Evolutionary conservation across 2,113 vertebrate species (phyloP).

Genomic region (Noctilio leporinus): DNA sequence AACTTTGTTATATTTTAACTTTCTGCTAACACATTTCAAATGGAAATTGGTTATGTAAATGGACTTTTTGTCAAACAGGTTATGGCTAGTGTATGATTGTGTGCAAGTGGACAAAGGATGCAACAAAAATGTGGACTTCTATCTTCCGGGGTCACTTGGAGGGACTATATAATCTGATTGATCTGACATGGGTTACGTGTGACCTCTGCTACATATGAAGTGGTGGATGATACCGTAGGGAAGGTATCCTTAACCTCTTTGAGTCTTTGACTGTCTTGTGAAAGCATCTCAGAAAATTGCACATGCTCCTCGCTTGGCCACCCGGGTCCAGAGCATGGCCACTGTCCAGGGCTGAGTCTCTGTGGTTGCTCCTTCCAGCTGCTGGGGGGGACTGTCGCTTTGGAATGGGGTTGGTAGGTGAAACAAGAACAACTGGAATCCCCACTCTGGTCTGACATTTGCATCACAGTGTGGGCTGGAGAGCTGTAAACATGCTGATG

Average conservation of each 20-base stretch:
- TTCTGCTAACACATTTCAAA: neutral
- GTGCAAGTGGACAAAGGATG: neutral
- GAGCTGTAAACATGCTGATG: neutral
- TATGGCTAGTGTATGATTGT: neutral
- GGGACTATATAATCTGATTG: neutral
- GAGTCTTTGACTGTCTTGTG: neutral
- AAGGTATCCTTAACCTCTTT: too few relatives aligned
- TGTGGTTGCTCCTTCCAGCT: neutral
- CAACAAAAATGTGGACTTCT: neutral
- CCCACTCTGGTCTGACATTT: neutral
- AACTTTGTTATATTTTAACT: neutral
- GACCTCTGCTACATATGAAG: neutral
- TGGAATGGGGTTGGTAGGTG: neutral
- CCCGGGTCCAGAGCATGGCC: accelerated
- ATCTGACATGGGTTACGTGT: neutral
- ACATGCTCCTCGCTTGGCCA: neutral
- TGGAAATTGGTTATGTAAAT: neutral
- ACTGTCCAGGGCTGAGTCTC: neutral
- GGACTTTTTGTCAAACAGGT: neutral
- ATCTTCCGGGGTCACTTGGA: neutral
- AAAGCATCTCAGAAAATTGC: neutral
- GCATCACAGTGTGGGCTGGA: neutral
- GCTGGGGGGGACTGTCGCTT: neutral
- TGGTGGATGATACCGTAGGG: neutral
- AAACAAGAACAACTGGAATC: neutral